Percentiles rank a stretch among this genome's conserved stretches.
phyloP scores from a whole-genome alignment of 2,113 vertebrate genomes.

The Puffinus mauretanicus region DNA sequence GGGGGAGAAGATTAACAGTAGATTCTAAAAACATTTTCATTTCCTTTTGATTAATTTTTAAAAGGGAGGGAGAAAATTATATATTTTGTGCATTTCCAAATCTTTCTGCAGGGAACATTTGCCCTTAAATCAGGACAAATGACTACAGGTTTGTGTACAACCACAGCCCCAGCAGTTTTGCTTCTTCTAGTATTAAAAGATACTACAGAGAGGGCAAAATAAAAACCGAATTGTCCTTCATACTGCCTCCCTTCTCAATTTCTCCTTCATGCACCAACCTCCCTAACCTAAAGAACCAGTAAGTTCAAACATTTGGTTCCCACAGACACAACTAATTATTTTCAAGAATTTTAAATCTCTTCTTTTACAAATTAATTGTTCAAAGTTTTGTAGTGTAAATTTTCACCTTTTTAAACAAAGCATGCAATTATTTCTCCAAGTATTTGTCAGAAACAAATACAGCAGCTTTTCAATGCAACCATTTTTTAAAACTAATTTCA shows the following conservation, averaged over 20 bases:
- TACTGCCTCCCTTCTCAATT: neutral
- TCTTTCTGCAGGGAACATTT: slow-evolving; percentile 37
- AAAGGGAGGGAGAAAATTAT: neutral
- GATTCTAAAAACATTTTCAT: slow-evolving; percentile 27
- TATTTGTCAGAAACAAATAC: neutral
- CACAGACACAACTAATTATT: neutral
- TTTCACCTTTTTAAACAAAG: neutral
- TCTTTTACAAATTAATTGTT: neutral
- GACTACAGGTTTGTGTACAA: slow-evolving; percentile 16
- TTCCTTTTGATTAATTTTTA: slow-evolving; percentile 56
- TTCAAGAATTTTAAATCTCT: neutral
- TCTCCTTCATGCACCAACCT: neutral
- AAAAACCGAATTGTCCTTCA: neutral
- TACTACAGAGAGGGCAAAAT: neutral
- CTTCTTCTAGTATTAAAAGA: neutral
- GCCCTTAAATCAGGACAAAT: slow-evolving; percentile 42
- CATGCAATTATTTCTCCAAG: neutral
- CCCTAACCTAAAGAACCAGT: neutral
- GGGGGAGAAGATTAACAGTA: neutral
- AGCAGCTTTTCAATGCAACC: neutral
- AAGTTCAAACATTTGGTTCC: neutral
- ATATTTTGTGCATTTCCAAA: slow-evolving; percentile 2
- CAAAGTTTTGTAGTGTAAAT: neutral
- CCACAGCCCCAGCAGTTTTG: neutral
- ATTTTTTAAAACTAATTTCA: neutral